Conservation (phyloP, 2,113 vertebrate genomes). For the Channa maculata region DNA sequence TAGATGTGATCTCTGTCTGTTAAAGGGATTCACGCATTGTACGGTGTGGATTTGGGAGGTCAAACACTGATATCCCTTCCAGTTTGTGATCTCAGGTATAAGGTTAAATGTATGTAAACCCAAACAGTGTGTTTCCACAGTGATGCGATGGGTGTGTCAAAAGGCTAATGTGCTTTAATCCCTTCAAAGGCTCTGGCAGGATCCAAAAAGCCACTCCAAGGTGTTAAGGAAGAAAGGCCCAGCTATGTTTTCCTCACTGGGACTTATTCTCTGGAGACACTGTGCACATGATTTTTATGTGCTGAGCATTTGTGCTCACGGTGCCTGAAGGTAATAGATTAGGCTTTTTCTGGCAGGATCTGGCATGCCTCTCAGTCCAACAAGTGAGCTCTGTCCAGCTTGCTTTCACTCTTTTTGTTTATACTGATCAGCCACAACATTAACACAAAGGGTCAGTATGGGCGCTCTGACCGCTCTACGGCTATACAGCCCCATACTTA, state of each 20-base stretch:
- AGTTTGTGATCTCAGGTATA: conserved; percentile 57
- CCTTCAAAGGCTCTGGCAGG: conserved; percentile 54
- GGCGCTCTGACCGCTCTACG: too few relatives aligned
- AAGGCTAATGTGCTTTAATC: conserved; percentile 64
- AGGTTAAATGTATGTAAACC: conserved; percentile 63
- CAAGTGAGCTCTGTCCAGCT: neutral
- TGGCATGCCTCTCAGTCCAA: conserved; percentile 35
- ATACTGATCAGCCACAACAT: neutral
- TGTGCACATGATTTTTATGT: conserved; percentile 38
- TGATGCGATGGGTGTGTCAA: conserved; percentile 55
- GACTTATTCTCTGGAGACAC: conserved; percentile 16
- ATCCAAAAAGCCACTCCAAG: conserved; percentile 28
- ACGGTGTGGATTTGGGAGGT: conserved; percentile 49
- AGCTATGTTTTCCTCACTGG: conserved; percentile 38
- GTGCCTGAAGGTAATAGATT: conserved; percentile 52
- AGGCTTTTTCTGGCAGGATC: conserved; percentile 39
- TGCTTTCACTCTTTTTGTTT: neutral
- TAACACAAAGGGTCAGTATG: too few relatives aligned
- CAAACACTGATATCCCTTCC: conserved; percentile 37
- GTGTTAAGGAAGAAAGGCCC: conserved; percentile 8
- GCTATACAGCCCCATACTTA: too few relatives aligned
- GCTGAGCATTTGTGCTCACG: conserved; percentile 30
- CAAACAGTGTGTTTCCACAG: conserved; percentile 54
- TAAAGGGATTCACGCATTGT: conserved; percentile 54
- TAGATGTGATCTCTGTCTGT: conserved; percentile 35